Evolutionary conservation across 1,140 invertebrate genomes (phyloP), one percentile per base, ranked within the genome.

Genomic region (Cepaea nemoralis): DNA sequence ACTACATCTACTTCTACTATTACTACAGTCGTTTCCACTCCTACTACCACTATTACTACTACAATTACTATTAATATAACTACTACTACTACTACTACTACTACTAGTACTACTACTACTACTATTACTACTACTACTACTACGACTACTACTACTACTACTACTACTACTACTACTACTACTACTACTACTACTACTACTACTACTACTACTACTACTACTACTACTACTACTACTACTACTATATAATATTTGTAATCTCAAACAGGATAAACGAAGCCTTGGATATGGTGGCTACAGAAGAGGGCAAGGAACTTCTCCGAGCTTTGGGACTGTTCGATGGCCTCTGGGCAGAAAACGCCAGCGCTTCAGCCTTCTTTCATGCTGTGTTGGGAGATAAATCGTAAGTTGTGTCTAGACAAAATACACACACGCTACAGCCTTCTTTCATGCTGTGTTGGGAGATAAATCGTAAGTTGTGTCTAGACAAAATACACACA

Each of bases 101-200:
- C 12, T 59, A 59, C 55, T 59, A 59, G 5, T 59, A 24, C 55
- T 59, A 59, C 22, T 59, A 59, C 24, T 10, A 24, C 55, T 59
- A 59, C 55, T 59, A 24, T n/a, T 59, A 59, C 55, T 59, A 59
- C 55, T 59, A 59, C 55, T 59, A 59, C 22, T 14, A 24, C 55
- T 59, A 59, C 22, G 14, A 59, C 22, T 59, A 24, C 55, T 59
- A 59, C 8, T 24, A 59, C 10, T 59, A 59, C 55, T 59, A 24
- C 55, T 59, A 59, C 10, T 59, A 14, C 22, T 59, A 59, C 55
- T 59, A 19, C 55, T 10, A 10, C 24, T 59, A 59, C 22, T 59
- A 59, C 22, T 59, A 14, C 55, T 59, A 59, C 55, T 59, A 59
- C 10, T 48, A 59, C 55, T 59, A 59, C 55, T 59, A 59, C 55